phyloP scores from a whole-genome alignment of 2,797 vertebrate genomes.

The Pteropus rufus region DNA sequence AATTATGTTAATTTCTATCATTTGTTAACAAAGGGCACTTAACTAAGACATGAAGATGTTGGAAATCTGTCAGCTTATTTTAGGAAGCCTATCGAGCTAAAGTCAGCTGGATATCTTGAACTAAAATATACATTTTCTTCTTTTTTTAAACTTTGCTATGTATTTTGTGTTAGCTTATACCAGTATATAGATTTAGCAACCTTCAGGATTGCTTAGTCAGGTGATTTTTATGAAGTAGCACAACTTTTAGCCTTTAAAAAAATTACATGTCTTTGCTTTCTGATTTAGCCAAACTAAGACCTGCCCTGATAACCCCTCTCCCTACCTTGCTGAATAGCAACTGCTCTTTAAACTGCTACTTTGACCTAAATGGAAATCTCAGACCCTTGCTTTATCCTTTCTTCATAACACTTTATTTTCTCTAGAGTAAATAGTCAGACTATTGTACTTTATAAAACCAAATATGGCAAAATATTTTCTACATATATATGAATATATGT shows the following conservation, averaged over 20 bases:
- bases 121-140: conserved; percentile 28
- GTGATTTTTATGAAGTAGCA: conserved; percentile 45
- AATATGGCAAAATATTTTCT: not conserved
- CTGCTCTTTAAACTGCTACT: conserved; percentile 9
- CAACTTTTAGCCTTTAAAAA: conserved; percentile 29
- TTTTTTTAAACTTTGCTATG: conserved; percentile 20
- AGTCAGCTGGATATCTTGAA: conserved; percentile 44
- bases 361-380: not conserved
- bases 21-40: conserved; percentile 14
- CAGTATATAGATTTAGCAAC: conserved; percentile 47
- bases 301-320: not conserved
- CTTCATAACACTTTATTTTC: not conserved
- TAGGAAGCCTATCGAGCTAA: not conserved
- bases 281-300: not conserved
- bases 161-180: conserved; percentile 40
- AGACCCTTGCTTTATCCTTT: not conserved
- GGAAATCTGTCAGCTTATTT: conserved; percentile 37
- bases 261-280: conserved; percentile 3
- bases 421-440: not conserved
- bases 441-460: not conserved
- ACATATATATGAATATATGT: not conserved
- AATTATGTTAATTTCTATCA: not conserved
- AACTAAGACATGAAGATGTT: not conserved
- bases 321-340: not conserved
- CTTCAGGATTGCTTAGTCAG: conserved; percentile 37